Evolutionary conservation across 2,797 vertebrate genomes (phyloP), one percentile per base, ranked within the genome.

Genomic region (Ficedula albicollis): DNA sequence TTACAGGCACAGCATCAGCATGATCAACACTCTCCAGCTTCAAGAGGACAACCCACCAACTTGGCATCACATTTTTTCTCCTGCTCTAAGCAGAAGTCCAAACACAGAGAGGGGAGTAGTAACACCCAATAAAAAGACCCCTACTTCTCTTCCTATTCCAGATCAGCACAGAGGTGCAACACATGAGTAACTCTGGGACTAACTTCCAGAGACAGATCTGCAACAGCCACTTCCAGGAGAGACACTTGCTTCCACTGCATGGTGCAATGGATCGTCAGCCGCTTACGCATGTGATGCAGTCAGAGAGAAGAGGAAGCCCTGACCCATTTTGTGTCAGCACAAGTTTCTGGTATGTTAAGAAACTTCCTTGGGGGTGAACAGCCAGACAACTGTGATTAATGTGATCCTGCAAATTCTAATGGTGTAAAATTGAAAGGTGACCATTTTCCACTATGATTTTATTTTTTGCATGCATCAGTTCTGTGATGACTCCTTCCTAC

Each of bases 291-390:
- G 30, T 15, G 68, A 48, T 41, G 39, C n/a, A n/a, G 54, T 21
- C 73, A 86, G 32, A 73, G 30, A n/a, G 69, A 80, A 81, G 72
- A 87, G 93, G 89, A 97, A 96, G 91, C 63, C 26, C 80, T 88
- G 43, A 63, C 36, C 52, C 62, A 1, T n/a, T 77, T 54, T 69
- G 18, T 36, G 60, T 85, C 81, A 78, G 72, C 78, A 26, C 43
- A 26, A 78, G 38, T 59, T 84, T 87, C 78, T 84, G 51, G 15
- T n/a, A 23, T 4, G 13, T 93, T 93, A 90, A 46, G 92, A 94
- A 96, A 96, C 59, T 90, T 96, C 83, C 58, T 72, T 83, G 49
- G 22, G 32, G 7, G 44, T 46, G 11, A 36, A 51, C 58, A 64
- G 55, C 21, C 34, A 46, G 63, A 23, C 51, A 75, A 1, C 41